A percentile compares a stretch with the other conserved stretches of the same genome.
Conservation (phyloP, 2,888 invertebrate species). For the Platerodrilus igneus region DNA sequence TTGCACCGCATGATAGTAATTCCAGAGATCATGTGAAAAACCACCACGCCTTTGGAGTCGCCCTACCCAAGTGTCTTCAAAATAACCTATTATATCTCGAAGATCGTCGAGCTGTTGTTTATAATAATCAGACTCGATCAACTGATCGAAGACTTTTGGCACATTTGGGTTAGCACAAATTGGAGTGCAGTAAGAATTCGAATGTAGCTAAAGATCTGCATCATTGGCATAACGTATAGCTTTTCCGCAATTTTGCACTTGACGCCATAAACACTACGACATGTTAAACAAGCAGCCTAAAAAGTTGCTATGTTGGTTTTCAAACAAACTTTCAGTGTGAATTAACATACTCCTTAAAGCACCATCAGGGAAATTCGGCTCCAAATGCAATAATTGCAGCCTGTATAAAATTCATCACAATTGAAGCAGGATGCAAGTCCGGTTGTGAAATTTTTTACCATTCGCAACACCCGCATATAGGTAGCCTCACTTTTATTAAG, state of each 20-base stretch:
- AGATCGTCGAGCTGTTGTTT: background rate
- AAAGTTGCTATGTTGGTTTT: too few relatives aligned
- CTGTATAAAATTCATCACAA: too few relatives aligned
- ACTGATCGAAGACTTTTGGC: constrained; percentile 3
- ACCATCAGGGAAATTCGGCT: too few relatives aligned
- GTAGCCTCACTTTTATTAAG: too few relatives aligned
- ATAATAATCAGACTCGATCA: constrained; percentile 3
- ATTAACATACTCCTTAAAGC: too few relatives aligned
- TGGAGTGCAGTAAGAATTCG: background rate
- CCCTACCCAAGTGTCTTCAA: constrained; percentile 3
- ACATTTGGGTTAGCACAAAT: background rate
- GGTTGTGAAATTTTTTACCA: too few relatives aligned
- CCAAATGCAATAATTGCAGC: too few relatives aligned
- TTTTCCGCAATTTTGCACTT: constrained; percentile 3
- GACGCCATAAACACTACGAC: constrained; percentile 1
- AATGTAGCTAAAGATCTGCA: constrained; percentile 1
- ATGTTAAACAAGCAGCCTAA: constrained; percentile 1
- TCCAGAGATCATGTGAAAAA: constrained; percentile 3
- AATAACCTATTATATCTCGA: constrained; percentile 3
- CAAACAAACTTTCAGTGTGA: too few relatives aligned
- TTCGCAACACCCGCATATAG: too few relatives aligned
- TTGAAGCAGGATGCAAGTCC: too few relatives aligned
- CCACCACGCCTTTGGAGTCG: background rate
- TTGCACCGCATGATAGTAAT: constrained; percentile 1
- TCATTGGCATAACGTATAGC: constrained; percentile 4